Conservation (phyloP, 2,888 invertebrate species). For the Odontocolon sp. region DNA sequence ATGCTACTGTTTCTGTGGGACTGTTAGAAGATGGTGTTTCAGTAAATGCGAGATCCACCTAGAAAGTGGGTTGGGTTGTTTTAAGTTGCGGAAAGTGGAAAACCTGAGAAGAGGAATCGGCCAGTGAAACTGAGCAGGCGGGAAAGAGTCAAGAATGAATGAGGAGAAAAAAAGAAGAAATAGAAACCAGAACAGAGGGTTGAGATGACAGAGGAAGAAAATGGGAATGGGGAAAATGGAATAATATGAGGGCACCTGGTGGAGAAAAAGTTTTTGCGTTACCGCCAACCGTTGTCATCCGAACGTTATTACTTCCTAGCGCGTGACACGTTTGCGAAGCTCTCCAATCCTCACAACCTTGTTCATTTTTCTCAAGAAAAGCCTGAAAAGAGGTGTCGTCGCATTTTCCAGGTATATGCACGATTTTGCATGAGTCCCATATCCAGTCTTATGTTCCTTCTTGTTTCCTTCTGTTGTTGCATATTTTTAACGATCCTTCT, state of each 20-base stretch:
- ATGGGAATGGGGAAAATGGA: constrained; percentile 19
- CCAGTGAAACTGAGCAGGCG: neutral
- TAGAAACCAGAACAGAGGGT: neutral
- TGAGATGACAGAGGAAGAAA: neutral
- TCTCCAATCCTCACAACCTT: too few species aligned
- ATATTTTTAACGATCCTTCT: too few species aligned
- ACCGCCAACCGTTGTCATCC: neutral
- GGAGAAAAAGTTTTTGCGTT: constrained; percentile 38
- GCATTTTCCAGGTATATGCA: too few species aligned
- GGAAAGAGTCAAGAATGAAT: neutral
- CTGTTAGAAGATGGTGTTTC: neutral
- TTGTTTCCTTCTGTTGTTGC: too few species aligned
- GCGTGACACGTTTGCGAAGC: neutral
- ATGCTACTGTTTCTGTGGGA: neutral
- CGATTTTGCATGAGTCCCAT: too few species aligned
- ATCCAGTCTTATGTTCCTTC: too few species aligned
- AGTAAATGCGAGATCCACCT: constrained; percentile 1
- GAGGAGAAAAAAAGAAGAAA: neutral
- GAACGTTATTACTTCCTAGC: constrained; percentile 35
- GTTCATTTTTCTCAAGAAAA: too few species aligned
- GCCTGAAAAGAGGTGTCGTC: too few species aligned
- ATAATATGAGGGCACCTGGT: constrained; percentile 14
- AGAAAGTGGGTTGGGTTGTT: constrained; percentile 12
- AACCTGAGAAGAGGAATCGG: constrained; percentile 8
- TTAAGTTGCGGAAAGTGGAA: neutral